Percentiles rank a stretch among this genome's conserved stretches.
Evolutionary conservation across 2,113 vertebrate species (phyloP).

Genomic region (Numida meleagris): DNA sequence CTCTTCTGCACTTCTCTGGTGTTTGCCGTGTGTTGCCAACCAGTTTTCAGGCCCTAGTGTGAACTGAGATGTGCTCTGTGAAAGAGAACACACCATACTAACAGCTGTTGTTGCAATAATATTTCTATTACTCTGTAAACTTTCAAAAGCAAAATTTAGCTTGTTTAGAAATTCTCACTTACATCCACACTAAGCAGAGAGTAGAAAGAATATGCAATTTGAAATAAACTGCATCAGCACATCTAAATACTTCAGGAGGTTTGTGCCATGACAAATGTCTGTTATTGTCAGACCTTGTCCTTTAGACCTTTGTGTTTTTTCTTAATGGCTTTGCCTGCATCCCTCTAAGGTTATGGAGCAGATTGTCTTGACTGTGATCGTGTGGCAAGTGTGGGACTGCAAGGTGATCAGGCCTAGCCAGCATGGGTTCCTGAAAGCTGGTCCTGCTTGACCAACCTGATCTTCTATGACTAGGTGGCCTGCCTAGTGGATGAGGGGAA

Average conservation of each 20-base stretch:
- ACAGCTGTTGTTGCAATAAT: neutral
- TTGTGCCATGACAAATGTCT: neutral
- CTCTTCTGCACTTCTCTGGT: accelerated
- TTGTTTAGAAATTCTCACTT: neutral
- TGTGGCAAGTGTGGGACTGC: too few species aligned
- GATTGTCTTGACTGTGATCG: too few species aligned
- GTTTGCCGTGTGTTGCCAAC: neutral
- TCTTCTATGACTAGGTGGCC: too few species aligned
- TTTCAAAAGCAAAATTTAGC: neutral
- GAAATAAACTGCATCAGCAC: neutral
- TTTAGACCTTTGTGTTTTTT: neutral
- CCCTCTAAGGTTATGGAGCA: too few species aligned
- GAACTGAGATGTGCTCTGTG: neutral
- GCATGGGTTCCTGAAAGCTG: too few species aligned
- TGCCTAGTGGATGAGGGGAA: too few species aligned
- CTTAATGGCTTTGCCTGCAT: neutral
- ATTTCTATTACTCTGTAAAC: neutral
- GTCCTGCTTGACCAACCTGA: too few species aligned
- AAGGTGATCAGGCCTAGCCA: too few species aligned
- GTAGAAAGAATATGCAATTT: neutral
- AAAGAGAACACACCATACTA: neutral
- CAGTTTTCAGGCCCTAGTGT: neutral
- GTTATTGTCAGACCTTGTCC: neutral
- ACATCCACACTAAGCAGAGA: neutral
- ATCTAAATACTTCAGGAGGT: neutral